Conservation (phyloP, 2,113 vertebrate species). For the Thunnus maccoyii region DNA sequence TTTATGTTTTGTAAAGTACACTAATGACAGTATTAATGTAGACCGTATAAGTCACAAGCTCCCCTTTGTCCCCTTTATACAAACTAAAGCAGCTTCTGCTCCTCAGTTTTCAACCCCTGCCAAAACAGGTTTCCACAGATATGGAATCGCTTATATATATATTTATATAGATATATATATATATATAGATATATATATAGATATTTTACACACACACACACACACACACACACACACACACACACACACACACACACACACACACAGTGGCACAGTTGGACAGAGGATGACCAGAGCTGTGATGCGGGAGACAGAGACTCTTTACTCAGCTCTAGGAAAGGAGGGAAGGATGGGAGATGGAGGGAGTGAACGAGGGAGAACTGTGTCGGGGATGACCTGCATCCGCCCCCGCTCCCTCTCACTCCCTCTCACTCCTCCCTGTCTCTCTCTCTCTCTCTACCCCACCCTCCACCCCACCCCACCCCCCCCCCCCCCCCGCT, state of each 20-base stretch:
- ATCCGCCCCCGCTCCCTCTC: conserved; percentile 49
- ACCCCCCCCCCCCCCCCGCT: not conserved
- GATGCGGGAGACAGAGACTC: conserved; percentile 79
- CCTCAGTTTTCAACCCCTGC: conserved; percentile 61
- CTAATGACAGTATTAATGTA: conserved; percentile 80
- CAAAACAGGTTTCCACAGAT: conserved; percentile 68
- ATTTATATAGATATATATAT: conserved; percentile 67
- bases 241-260: conserved; percentile 38
- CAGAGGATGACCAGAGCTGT: conserved; percentile 80
- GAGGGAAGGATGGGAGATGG: conserved; percentile 66
- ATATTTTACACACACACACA: conserved; percentile 12
- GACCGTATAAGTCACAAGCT: conserved; percentile 59
- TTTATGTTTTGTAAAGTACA: conserved; percentile 83
- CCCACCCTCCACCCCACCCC: not conserved
- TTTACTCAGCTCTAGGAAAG: conserved; percentile 74
- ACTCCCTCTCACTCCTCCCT: conserved; percentile 53
- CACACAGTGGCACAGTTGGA: conserved; percentile 72
- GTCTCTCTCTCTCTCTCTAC: conserved; percentile 30
- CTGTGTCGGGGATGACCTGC: conserved; percentile 30
- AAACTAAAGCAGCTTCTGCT: conserved; percentile 69
- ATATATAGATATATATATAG: conserved; percentile 11
- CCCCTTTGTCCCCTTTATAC: conserved; percentile 40
- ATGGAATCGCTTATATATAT: conserved; percentile 68
- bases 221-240: conserved; percentile 47
- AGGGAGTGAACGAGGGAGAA: conserved; percentile 64